Conservation (phyloP, 2,797 vertebrate species). For the Ptychadena robeensis region DNA sequence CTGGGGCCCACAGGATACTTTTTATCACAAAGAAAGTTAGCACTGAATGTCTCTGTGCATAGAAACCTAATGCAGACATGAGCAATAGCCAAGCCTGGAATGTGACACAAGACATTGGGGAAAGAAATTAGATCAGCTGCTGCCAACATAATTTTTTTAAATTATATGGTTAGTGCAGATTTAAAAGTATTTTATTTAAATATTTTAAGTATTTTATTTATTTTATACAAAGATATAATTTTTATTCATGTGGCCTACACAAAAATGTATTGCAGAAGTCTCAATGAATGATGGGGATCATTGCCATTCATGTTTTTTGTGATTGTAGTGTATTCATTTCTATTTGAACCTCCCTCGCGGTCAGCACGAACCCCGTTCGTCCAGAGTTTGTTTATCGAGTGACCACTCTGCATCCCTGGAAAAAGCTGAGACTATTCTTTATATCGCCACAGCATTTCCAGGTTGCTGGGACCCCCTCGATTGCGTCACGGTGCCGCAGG, state of each 20-base stretch:
- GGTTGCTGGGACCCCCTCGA: no score
- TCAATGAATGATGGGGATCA: not conserved
- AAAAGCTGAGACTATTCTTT: no score
- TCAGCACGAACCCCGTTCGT: no score
- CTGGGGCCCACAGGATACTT: constrained; percentile 14
- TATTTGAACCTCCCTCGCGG: no score
- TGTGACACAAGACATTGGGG: constrained; percentile 17
- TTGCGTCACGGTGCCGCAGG: no score
- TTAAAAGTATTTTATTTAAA: not conserved
- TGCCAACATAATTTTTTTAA: constrained; percentile 51
- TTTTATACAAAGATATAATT: not conserved
- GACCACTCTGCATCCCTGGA: no score
- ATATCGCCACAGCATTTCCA: no score
- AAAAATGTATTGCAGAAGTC: not conserved
- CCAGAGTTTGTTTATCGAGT: no score
- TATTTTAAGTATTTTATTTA: not conserved
- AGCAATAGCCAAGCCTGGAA: constrained; percentile 44
- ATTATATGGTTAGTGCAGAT: not conserved
- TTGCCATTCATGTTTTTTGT: no score
- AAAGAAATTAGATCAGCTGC: constrained; percentile 23
- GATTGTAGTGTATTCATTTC: no score
- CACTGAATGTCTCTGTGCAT: constrained; percentile 8
- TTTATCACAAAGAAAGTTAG: constrained; percentile 38
- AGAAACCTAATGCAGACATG: constrained; percentile 17
- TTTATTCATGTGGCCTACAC: not conserved